Evolutionary conservation across 1,140 invertebrate species (phyloP), one percentile per base, ranked within the genome.

Genomic region (Psix sp.): DNA sequence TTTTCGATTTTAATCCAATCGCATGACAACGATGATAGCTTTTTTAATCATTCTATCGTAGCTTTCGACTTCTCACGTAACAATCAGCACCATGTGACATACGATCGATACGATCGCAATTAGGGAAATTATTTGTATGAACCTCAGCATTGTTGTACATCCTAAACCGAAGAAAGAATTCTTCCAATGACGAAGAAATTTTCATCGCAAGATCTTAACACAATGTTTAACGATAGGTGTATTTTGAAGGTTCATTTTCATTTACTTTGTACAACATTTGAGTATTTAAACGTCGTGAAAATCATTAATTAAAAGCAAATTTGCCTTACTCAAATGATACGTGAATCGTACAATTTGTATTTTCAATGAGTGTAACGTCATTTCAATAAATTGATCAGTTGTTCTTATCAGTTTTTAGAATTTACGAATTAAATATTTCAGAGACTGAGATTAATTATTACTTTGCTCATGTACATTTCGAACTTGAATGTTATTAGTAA

Each of bases 61-160:
- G 24, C 33, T 52, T 39, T 57, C 16, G 51, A 39, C 15, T 62
- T 72, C 11, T 63, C 36, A 24, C 57, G 57, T 54, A 68, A 68
- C 65, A 63, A 74, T 52, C 72, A 74, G 65, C 72, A 70, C 65
- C 65, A 68, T 74, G 57, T 35, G 52, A 65, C 43, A 18, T 65
- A 74, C 65, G 72, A 74, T 74, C 72, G 65, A 74, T 74, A 74
- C 72, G 65, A 74, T 74, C 72, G 59, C 65, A 56, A 35, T 18
- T 13, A 51, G 48, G 39, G 46, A 68, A 62, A 65, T 63, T 62
- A 68, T 48, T 36, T 31, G 48, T 70, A 70, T 36, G 65, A 63
- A 75, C 46, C 35, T 54, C 51, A 62, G 36, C 39, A 46, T 73
- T 57, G 56, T 66, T 51, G 36, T 49, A 54, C 16, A 51, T 15